A percentile compares a stretch with the other conserved stretches of the same genome.
These are phyloP conservation scores for Acleris emargana DNA, from an alignment of 2,888 invertebrate species.

Conservation along the genomic window DNA sequence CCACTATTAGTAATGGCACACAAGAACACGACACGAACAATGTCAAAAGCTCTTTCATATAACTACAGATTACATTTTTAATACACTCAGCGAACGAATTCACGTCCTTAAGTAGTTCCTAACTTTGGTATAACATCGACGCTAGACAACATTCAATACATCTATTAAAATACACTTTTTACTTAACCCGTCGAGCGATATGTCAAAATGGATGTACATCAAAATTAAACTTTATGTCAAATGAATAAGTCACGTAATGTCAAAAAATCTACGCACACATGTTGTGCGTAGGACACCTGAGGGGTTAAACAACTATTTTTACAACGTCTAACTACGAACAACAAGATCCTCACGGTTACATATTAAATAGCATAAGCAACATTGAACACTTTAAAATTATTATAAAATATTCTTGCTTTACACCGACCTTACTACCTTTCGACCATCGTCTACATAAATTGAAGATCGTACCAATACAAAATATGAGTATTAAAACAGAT, in stretches of 20 bases:
- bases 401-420: background rate
- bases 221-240: too few relatives aligned
- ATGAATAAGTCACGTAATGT: too few relatives aligned
- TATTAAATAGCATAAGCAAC: background rate
- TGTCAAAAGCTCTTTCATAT: slow-evolving; percentile 51
- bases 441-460: too few relatives aligned
- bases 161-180: slow-evolving; percentile 34
- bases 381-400: background rate
- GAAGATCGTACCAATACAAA: too few relatives aligned
- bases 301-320: slow-evolving; percentile 29
- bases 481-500: too few relatives aligned
- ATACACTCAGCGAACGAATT: slow-evolving; percentile 4
- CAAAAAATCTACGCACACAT: too few relatives aligned
- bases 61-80: background rate
- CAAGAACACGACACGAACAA: slow-evolving; percentile 64
- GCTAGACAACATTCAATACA: slow-evolving; percentile 31
- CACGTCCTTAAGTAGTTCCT: slow-evolving; percentile 12
- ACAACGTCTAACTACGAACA: slow-evolving; percentile 25
- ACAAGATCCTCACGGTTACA: slow-evolving; percentile 13
- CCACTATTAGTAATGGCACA: slow-evolving; percentile 57
- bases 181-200: too few relatives aligned
- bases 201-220: too few relatives aligned
- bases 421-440: too few relatives aligned
- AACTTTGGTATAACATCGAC: slow-evolving; percentile 26
- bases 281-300: too few relatives aligned